phyloP scores from a whole-genome alignment of 2,797 vertebrate species.

The Galaxias olidus region DNA sequence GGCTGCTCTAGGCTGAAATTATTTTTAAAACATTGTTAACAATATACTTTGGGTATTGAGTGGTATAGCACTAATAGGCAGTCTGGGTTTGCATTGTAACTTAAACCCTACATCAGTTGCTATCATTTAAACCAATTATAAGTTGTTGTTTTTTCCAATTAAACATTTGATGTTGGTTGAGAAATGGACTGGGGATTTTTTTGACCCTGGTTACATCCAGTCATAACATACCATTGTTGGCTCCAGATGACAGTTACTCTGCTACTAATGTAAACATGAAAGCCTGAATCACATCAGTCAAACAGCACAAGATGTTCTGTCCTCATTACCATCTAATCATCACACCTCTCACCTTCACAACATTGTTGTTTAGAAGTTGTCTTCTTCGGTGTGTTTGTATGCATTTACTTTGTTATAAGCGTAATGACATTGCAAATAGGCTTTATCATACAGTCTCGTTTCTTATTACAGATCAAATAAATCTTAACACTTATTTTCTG shows the following conservation, averaged over 20 bases:
- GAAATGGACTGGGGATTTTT: constrained; percentile 15
- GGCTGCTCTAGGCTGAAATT: not conserved
- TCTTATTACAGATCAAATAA: constrained; percentile 53
- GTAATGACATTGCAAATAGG: constrained; percentile 53
- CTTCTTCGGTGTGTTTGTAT: not conserved
- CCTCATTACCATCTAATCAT: constrained; percentile 24
- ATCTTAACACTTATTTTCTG: constrained; percentile 53
- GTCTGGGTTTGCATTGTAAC: too few species aligned
- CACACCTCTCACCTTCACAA: constrained; percentile 41
- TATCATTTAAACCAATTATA: too few species aligned
- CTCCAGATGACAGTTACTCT: constrained; percentile 40
- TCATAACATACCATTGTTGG: constrained; percentile 37
- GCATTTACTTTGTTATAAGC: constrained; percentile 38
- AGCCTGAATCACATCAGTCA: constrained; percentile 59
- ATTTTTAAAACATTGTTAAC: not conserved
- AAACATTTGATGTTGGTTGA: too few species aligned
- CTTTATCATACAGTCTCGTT: constrained; percentile 46
- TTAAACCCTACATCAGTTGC: too few species aligned
- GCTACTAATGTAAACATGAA: constrained; percentile 45
- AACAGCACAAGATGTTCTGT: constrained; percentile 59
- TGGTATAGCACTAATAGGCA: too few species aligned
- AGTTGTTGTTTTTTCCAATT: too few species aligned
- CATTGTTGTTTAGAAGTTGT: not conserved
- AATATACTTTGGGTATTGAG: too few species aligned
- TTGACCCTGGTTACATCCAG: constrained; percentile 38